A percentile compares a stretch with the other conserved stretches of the same genome.
These are phyloP conservation scores for Paramormyrops kingsleyae DNA, from an alignment of 2,113 vertebrate genomes.

Conservation along the genomic window DNA sequence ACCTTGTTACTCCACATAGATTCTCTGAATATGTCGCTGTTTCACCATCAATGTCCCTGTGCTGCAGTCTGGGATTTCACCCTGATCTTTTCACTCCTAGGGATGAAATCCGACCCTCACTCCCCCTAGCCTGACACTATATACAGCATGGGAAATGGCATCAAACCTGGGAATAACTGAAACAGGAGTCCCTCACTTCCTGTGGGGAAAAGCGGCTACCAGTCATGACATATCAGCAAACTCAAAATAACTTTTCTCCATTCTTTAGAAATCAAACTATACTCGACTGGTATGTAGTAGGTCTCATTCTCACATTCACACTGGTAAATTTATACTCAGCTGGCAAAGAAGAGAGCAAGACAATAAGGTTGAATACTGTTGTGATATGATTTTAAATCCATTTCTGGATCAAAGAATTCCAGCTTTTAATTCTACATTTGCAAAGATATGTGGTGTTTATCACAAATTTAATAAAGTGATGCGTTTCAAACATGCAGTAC, in stretches of 20 bases:
- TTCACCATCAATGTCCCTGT: neutral
- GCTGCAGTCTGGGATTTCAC: neutral
- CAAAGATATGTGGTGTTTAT: neutral
- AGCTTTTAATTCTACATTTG: neutral
- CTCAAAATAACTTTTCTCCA: neutral
- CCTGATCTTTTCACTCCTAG: constrained; percentile 7
- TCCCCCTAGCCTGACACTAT: constrained; percentile 22
- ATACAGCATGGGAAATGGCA: constrained; percentile 21
- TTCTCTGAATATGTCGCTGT: neutral
- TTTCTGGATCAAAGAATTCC: neutral
- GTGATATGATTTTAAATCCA: neutral
- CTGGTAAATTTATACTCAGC: neutral
- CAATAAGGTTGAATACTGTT: neutral
- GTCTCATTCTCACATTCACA: neutral
- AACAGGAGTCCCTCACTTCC: constrained; percentile 33
- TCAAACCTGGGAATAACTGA: constrained; percentile 31
- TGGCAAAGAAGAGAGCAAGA: neutral
- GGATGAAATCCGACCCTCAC: constrained; percentile 15
- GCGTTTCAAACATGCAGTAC: neutral
- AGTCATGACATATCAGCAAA: neutral
- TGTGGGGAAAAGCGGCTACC: constrained; percentile 13
- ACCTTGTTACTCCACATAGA: neutral
- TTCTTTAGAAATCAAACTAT: neutral
- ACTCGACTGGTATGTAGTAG: neutral
- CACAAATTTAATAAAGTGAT: neutral